These are phyloP conservation scores for Drosophila melanogaster DNA, from an alignment of 1,140 invertebrate genomes.

Conservation along the genomic window DNA sequence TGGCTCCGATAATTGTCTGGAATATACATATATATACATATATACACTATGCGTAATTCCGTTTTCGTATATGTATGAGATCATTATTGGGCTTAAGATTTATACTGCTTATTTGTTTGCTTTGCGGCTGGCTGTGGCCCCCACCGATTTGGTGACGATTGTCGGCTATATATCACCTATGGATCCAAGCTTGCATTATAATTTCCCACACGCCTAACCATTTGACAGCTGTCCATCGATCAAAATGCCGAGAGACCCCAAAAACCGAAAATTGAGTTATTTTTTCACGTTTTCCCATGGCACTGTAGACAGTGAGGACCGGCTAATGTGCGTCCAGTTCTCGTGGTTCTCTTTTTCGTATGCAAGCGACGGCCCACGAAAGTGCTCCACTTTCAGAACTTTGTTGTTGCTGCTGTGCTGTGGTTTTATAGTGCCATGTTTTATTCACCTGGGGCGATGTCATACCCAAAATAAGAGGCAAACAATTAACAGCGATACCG, in stretches of 20 bases:
- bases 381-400: constrained; percentile 54
- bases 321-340: constrained; percentile 28
- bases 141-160: constrained; percentile 10
- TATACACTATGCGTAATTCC: constrained; percentile 27
- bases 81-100: constrained; percentile 26
- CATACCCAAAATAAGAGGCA: constrained; percentile 50
- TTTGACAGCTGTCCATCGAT: constrained; percentile 48
- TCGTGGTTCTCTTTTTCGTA: constrained; percentile 21
- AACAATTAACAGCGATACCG: constrained; percentile 32
- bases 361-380: constrained; percentile 47
- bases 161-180: constrained; percentile 24
- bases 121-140: background rate
- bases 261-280: constrained; percentile 35
- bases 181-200: constrained; percentile 34
- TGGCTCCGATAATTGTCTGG: constrained; percentile 22
- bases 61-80: constrained; percentile 39
- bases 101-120: background rate
- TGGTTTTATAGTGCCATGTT: constrained; percentile 29
- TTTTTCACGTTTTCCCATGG: constrained; percentile 26
- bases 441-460: constrained; percentile 42
- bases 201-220: constrained; percentile 36
- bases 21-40: constrained; percentile 6
- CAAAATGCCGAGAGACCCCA: constrained; percentile 14
- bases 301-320: constrained; percentile 13
- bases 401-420: background rate